These are phyloP conservation scores for Seira sanloemensis DNA, from an alignment of 2,888 invertebrate species.

Conservation along the genomic window DNA sequence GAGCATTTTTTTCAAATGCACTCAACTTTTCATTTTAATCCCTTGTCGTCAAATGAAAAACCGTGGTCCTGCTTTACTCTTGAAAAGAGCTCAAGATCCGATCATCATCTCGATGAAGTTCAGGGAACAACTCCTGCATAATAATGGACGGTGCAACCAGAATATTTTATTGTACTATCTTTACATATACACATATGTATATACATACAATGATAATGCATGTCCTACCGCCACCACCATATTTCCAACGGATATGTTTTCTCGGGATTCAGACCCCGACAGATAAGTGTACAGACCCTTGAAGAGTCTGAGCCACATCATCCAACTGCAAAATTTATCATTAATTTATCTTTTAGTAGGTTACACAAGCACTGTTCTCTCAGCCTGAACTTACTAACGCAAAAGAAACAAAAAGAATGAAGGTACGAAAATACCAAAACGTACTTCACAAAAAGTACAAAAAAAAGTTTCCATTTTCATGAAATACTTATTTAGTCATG, in stretches of 20 bases:
- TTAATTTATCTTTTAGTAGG: no score
- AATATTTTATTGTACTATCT: constrained; percentile 11
- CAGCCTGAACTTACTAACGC: no score
- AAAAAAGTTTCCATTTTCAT: no score
- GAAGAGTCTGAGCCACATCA: neutral
- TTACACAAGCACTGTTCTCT: no score
- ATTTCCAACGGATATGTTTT: constrained; percentile 6
- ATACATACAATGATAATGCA: neutral
- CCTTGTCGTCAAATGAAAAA: constrained; percentile 62
- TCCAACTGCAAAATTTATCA: no score
- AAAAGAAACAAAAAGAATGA: no score
- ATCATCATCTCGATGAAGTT: constrained; percentile 28
- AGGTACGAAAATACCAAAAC: no score
- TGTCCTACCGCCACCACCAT: neutral
- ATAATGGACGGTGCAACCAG: constrained; percentile 37
- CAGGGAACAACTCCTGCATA: constrained; percentile 38
- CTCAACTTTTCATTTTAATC: constrained; percentile 56
- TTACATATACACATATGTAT: neutral
- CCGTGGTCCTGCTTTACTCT: constrained; percentile 24
- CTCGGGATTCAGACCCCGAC: neutral
- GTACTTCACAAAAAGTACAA: no score
- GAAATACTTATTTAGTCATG: no score
- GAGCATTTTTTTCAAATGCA: constrained; percentile 56
- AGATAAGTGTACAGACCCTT: neutral
- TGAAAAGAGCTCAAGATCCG: neutral